Evolutionary conservation across 2,113 vertebrate species (phyloP), one percentile per base, ranked within the genome.

Genomic region (Burhinus bistriatus): DNA sequence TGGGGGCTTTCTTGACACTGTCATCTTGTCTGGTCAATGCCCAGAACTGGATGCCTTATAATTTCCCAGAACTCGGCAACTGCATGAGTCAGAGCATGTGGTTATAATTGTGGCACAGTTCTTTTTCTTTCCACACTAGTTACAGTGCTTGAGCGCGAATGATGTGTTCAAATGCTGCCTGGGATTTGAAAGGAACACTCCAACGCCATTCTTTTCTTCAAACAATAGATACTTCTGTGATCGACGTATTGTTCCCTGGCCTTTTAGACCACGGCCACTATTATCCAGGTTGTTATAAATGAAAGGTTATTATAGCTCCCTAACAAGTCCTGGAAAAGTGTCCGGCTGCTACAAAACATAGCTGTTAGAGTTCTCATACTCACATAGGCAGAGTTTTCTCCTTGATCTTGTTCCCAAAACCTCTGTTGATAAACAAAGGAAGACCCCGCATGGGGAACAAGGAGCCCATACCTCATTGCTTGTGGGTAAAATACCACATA

Each of bases 21-120:
- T 96, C 93, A 93, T 95, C 94, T 97, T 95, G 93, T 91, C 94
- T 97, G 97, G 97, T 95, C 97, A 95, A 55, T 96, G 94, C 93
- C 94, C 96, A 97, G 93, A 95, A 94, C 71, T 95, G 42, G 70
- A 91, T 95, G 93, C 51, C 94, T 97, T 96, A 96, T 95, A 97
- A 96, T 97, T 96, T 96, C 91, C 82, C 93, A 95, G 95, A 97
- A 96, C 87, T 97, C 90, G 0, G 92, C 82, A 93, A 94, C 95
- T 96, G 78, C 64, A 86, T 95, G 87, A 96, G 84, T 97, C 96
- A 94, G 95, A 96, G 94, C 96, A 97, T 95, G 89, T 96, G 95
- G 94, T 97, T 96, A 78, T 90, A 94, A 96, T 97, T 96, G 96
- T 96, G 93, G 89, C 69, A 96, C 87, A 93, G 68, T 88, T 76